Conservation (phyloP, 2,113 vertebrate genomes). For the Toxotes chatareus region DNA sequence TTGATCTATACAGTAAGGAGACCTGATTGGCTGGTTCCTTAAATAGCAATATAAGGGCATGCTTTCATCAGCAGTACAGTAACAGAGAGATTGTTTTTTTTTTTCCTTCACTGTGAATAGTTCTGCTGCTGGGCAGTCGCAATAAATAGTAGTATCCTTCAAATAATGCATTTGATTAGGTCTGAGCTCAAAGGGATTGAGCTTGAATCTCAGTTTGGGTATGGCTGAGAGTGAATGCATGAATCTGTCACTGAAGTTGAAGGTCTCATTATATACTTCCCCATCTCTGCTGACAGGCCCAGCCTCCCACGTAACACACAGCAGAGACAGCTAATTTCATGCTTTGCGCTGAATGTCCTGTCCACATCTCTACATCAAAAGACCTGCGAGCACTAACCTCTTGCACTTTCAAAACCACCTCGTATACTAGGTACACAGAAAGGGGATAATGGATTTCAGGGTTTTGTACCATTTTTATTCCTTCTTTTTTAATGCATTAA, state of each 20-base stretch:
- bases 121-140: slow-evolving; percentile 3
- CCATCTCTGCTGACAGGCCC: slow-evolving; percentile 33
- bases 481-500: slow-evolving; percentile 1
- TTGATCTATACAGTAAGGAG: background rate
- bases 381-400: background rate
- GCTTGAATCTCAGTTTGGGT: slow-evolving; percentile 1
- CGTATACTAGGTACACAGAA: background rate
- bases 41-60: background rate
- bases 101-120: background rate
- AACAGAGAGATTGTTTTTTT: background rate
- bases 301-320: slow-evolving; percentile 10
- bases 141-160: slow-evolving; percentile 15
- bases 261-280: slow-evolving; percentile 20
- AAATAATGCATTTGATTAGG: slow-evolving; percentile 23
- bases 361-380: slow-evolving; percentile 24
- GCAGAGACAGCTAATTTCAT: slow-evolving; percentile 47
- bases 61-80: slow-evolving; percentile 13
- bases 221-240: slow-evolving; percentile 11
- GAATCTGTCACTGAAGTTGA: slow-evolving; percentile 13
- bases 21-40: background rate
- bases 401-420: background rate
- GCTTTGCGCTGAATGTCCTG: slow-evolving; percentile 6
- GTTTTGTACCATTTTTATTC: slow-evolving; percentile 5
- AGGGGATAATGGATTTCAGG: background rate
- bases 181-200: slow-evolving; percentile 21